A percentile compares a stretch with the other conserved stretches of the same genome.
Evolutionary conservation across 2,888 invertebrate genomes (phyloP).

Genomic region (Chromoteleia sp.): DNA sequence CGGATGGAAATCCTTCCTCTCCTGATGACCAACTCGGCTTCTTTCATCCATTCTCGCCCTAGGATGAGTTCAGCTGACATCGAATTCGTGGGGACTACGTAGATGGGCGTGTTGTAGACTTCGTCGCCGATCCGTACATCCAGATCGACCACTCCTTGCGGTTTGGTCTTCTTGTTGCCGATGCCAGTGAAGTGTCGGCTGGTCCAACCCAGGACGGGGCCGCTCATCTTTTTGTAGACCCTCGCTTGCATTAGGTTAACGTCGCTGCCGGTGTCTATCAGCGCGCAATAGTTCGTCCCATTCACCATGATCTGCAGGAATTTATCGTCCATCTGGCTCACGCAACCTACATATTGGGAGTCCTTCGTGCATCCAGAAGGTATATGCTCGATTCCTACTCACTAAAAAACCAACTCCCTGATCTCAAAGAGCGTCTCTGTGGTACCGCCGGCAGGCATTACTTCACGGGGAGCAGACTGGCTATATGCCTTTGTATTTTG

Average conservation of each 20-base stretch:
- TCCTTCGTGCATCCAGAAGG: too few relatives aligned
- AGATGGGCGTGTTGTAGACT: slow-evolving; percentile 29
- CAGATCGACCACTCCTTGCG: background rate
- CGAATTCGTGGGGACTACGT: slow-evolving; percentile 14
- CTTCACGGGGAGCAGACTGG: slow-evolving; percentile 15
- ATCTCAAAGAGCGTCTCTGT: background rate
- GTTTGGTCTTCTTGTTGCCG: slow-evolving; percentile 25
- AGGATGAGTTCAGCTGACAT: slow-evolving; percentile 39
- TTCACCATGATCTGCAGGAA: too few relatives aligned
- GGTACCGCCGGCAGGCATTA: slow-evolving; percentile 20
- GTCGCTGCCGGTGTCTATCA: slow-evolving; percentile 61
- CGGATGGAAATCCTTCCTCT: slow-evolving; percentile 12
- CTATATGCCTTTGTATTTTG: background rate
- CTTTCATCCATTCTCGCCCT: slow-evolving; percentile 37
- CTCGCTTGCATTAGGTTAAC: slow-evolving; percentile 47
- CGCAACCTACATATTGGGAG: too few relatives aligned
- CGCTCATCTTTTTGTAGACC: slow-evolving; percentile 34
- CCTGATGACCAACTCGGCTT: slow-evolving; percentile 34
- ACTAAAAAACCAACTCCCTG: slow-evolving; percentile 15
- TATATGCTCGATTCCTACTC: too few relatives aligned
- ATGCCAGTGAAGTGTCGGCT: slow-evolving; percentile 8
- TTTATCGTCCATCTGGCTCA: too few relatives aligned
- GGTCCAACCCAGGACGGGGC: slow-evolving; percentile 5
- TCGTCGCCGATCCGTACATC: slow-evolving; percentile 24
- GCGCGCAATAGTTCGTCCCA: too few relatives aligned